Conservation (phyloP, 2,797 vertebrate genomes). For the Cynopterus sphinx region DNA sequence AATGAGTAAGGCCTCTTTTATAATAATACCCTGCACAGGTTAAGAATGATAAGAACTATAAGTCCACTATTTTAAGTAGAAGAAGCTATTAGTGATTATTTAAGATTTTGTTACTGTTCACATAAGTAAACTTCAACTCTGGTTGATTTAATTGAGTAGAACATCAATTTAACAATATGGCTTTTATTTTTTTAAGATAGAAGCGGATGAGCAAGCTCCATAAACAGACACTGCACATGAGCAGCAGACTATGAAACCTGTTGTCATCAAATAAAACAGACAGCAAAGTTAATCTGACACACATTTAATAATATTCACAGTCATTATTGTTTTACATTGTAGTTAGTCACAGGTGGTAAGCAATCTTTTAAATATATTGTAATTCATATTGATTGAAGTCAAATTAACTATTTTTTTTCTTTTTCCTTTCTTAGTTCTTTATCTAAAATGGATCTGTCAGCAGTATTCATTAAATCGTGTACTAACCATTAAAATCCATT, state of each 20-base stretch:
- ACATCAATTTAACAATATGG: not conserved
- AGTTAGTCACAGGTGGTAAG: slow-evolving; percentile 10
- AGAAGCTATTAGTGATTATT: not conserved
- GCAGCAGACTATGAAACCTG: not conserved
- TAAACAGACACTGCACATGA: not conserved
- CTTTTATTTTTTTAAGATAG: slow-evolving; percentile 26
- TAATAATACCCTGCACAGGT: not conserved
- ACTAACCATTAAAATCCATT: slow-evolving; percentile 12
- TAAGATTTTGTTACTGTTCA: not conserved
- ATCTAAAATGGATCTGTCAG: slow-evolving; percentile 23
- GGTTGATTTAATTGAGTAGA: not conserved
- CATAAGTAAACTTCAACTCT: not conserved
- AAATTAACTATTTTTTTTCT: slow-evolving; percentile 21
- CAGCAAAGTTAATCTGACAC: not conserved
- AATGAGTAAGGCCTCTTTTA: not conserved
- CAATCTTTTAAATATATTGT: slow-evolving; percentile 19
- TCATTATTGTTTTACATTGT: not conserved
- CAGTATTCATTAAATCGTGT: not conserved
- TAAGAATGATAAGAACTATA: not conserved
- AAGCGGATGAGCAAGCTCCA: slow-evolving; percentile 5
- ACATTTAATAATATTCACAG: not conserved
- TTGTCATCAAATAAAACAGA: slow-evolving; percentile 61
- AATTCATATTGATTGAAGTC: not conserved
- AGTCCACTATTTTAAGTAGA: not conserved
- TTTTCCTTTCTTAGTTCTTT: slow-evolving; percentile 10